These are phyloP conservation scores for Melipona beecheii DNA, from an alignment of 2,888 invertebrate species.

Conservation along the genomic window DNA sequence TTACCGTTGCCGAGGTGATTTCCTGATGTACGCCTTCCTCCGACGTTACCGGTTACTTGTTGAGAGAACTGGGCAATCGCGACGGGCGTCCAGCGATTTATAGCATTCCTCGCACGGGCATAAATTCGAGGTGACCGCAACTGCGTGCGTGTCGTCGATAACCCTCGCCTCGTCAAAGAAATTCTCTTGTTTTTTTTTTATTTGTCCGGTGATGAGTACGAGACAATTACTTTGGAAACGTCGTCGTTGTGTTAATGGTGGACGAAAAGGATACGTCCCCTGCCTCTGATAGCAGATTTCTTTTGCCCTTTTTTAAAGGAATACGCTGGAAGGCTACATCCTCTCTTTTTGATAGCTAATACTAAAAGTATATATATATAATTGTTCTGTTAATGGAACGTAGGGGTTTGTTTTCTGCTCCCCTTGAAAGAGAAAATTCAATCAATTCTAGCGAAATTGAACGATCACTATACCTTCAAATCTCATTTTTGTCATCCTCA, in stretches of 20 bases:
- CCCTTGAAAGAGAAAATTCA: not conserved
- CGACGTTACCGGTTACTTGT: conserved; percentile 61
- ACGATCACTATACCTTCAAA: not conserved
- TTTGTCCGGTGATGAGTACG: conserved; percentile 43
- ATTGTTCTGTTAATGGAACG: not conserved
- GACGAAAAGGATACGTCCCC: too few relatives aligned
- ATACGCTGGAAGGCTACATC: too few relatives aligned
- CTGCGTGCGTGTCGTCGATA: conserved; percentile 20
- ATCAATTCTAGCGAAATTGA: not conserved
- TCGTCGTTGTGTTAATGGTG: not conserved
- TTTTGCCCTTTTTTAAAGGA: too few relatives aligned
- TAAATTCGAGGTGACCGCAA: conserved; percentile 40
- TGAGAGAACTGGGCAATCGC: conserved; percentile 55
- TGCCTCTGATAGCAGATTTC: too few relatives aligned
- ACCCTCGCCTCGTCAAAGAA: conserved; percentile 13
- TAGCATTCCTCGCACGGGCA: conserved; percentile 49
- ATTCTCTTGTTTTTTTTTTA: not conserved
- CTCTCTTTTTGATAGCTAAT: too few relatives aligned
- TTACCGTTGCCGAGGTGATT: conserved; percentile 68
- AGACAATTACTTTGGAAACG: not conserved
- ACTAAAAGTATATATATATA: not conserved
- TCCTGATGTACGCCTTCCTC: conserved; percentile 64
- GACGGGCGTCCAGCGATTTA: conserved; percentile 49
- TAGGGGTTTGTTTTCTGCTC: not conserved
- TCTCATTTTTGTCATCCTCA: not conserved